phyloP scores from a whole-genome alignment of 2,797 vertebrate genomes.

The Eulemur albifrons region DNA sequence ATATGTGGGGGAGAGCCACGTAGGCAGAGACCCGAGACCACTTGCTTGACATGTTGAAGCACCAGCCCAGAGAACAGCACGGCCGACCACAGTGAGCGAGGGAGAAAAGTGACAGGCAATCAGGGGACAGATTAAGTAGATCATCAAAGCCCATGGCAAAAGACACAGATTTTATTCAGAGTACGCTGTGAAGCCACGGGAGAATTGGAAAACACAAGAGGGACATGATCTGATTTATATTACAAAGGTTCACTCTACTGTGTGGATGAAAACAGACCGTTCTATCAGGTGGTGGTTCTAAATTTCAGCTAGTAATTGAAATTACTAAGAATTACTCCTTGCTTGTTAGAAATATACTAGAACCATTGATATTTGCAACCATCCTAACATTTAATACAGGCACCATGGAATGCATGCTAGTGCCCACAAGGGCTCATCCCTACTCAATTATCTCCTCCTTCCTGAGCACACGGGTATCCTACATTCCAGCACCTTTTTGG shows the following conservation, averaged over 20 bases:
- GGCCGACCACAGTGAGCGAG: not conserved
- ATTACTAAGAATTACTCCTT: not conserved
- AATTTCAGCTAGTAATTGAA: not conserved
- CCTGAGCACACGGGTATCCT: not conserved
- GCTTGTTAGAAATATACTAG: not conserved
- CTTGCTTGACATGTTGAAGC: not conserved
- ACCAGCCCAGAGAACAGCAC: not conserved
- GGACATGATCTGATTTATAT: not conserved
- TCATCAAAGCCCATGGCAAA: not conserved
- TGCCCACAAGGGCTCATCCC: not conserved
- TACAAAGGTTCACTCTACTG: not conserved
- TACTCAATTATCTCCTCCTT: not conserved
- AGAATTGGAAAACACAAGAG: not conserved
- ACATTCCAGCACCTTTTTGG: not conserved
- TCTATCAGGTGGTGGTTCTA: not conserved
- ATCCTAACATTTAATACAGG: not conserved
- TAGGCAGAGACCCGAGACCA: not conserved
- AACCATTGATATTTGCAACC: not conserved
- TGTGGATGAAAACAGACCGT: not conserved
- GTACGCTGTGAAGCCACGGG: not conserved
- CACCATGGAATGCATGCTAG: not conserved
- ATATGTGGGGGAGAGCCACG: not conserved
- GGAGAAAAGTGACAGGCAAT: not conserved
- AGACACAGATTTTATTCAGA: not conserved
- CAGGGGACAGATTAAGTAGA: not conserved